Conservation (phyloP, 1,140 invertebrate genomes). For the Halotydeus destructor region DNA sequence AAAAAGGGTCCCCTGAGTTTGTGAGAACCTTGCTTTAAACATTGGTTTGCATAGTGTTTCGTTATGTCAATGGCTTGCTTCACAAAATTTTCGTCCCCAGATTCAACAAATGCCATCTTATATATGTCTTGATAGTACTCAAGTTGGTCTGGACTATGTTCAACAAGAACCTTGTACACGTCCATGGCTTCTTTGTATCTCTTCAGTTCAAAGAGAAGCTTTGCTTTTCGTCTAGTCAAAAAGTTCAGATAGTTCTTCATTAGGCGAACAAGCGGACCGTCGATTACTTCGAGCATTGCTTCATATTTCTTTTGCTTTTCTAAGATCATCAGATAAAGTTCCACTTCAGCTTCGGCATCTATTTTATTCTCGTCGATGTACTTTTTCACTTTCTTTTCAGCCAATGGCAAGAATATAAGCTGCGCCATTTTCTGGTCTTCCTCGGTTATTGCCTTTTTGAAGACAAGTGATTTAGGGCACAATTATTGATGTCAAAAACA, state of each 20-base stretch:
- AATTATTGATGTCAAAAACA: conserved; percentile 3
- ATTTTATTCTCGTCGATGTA: conserved; percentile 68
- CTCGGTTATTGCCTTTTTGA: conserved; percentile 7
- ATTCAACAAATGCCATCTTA: no score
- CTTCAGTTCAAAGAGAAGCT: conserved; percentile 45
- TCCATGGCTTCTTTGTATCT: conserved; percentile 43
- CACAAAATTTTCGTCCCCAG: no score
- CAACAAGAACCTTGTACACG: conserved; percentile 34
- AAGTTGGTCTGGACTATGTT: conserved; percentile 13
- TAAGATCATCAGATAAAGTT: conserved; percentile 72
- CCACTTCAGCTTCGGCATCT: conserved; percentile 76
- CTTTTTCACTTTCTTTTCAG: conserved; percentile 58
- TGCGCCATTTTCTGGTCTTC: conserved; percentile 22
- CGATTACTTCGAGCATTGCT: conserved; percentile 54
- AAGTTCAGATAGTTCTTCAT: conserved; percentile 21
- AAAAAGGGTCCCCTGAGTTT: no score
- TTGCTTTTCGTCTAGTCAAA: conserved; percentile 40
- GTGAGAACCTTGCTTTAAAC: no score
- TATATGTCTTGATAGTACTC: conserved; percentile 13
- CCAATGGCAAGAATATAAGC: conserved; percentile 50
- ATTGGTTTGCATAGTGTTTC: no score
- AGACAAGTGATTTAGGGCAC: not conserved
- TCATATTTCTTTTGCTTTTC: conserved; percentile 58
- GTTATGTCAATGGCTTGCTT: no score
- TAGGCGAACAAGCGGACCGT: conserved; percentile 39